Evolutionary conservation across 2,888 invertebrate species (phyloP).

Genomic region (Lasioglossum malachurum): DNA sequence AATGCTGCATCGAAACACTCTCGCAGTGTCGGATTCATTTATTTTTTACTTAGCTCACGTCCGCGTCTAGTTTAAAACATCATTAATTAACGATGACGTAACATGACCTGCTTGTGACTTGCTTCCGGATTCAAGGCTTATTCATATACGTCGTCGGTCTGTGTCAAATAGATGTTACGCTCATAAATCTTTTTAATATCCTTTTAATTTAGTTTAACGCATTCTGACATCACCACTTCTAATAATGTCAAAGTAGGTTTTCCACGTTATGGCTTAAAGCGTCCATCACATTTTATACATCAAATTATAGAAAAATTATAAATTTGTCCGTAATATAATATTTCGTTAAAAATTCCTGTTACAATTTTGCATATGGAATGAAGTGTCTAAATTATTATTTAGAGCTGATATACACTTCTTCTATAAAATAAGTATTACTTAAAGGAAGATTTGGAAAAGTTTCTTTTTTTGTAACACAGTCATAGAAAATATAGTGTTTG

Average conservation of each 20-base stretch:
- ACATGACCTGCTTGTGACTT: constrained; percentile 44
- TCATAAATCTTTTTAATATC: constrained; percentile 4
- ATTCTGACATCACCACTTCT: neutral
- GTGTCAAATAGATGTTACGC: constrained; percentile 22
- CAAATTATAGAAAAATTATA: too few relatives aligned
- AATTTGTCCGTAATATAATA: too few relatives aligned
- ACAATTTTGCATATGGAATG: neutral
- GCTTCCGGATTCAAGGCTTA: constrained; percentile 56
- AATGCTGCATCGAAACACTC: constrained; percentile 11
- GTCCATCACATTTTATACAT: too few relatives aligned
- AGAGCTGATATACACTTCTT: neutral
- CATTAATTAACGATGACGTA: constrained; percentile 59
- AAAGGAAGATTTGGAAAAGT: neutral
- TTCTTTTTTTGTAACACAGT: neutral
- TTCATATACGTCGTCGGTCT: constrained; percentile 34
- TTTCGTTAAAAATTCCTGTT: too few relatives aligned
- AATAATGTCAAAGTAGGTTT: neutral
- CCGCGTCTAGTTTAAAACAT: constrained; percentile 52
- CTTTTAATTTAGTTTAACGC: neutral
- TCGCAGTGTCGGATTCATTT: constrained; percentile 50
- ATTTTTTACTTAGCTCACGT: constrained; percentile 42
- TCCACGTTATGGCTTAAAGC: neutral
- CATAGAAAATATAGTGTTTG: neutral
- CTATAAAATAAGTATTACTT: neutral
- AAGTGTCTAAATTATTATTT: neutral